Evolutionary conservation across 2,888 invertebrate species (phyloP).

Genomic region (Neoscelio sp.): DNA sequence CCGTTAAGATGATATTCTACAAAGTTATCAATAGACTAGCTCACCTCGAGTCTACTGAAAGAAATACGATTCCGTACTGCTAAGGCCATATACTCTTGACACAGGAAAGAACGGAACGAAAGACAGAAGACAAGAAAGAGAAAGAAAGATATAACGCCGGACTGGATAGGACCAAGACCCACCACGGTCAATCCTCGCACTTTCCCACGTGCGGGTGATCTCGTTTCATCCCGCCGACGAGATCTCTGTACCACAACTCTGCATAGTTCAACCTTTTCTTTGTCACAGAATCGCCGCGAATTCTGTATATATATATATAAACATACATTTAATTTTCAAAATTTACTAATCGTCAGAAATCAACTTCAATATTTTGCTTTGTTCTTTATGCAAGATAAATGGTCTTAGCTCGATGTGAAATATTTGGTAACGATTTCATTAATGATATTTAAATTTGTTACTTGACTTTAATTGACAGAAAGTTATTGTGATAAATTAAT

Average conservation of each 20-base stretch:
- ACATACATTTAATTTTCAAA: too few species aligned
- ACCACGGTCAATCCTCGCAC: conserved; percentile 81
- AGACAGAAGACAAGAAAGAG: conserved; percentile 69
- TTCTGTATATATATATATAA: conserved; percentile 19
- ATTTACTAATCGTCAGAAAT: too few species aligned
- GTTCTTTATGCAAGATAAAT: too few species aligned
- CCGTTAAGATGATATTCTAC: conserved; percentile 68
- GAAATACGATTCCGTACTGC: conserved; percentile 80
- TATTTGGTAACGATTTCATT: too few species aligned
- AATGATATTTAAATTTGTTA: too few species aligned
- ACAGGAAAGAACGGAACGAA: conserved; percentile 70
- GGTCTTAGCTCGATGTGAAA: too few species aligned
- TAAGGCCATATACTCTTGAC: conserved; percentile 72
- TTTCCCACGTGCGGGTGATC: conserved; percentile 83
- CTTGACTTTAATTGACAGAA: too few species aligned
- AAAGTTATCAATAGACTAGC: conserved; percentile 71
- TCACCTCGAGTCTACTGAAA: conserved; percentile 73
- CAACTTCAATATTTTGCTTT: too few species aligned
- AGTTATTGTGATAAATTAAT: too few species aligned
- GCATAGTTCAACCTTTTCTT: conserved; percentile 80
- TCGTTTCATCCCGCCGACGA: conserved; percentile 82
- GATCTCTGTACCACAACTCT: conserved; percentile 75
- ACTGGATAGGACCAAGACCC: conserved; percentile 79
- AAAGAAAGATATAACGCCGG: conserved; percentile 68
- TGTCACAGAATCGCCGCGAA: conserved; percentile 62